These are phyloP conservation scores for Euborellia annulipes DNA, from an alignment of 1,140 invertebrate species.

Conservation along the genomic window DNA sequence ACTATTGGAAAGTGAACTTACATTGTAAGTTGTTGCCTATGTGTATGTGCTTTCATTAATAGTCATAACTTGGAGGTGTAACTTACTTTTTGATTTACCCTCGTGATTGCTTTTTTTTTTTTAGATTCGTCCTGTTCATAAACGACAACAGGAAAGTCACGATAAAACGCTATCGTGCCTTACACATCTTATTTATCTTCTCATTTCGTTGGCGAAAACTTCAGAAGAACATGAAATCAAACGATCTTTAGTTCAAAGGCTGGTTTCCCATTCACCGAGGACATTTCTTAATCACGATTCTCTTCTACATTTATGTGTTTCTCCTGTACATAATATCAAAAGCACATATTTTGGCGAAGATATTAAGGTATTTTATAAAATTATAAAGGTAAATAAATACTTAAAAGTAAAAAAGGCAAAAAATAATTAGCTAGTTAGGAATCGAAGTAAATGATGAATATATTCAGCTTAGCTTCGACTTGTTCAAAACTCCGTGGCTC, in stretches of 20 bases:
- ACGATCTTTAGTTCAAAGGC: slow-evolving; percentile 28
- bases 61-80: too few species aligned
- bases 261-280: slow-evolving; percentile 29
- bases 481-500: too few species aligned
- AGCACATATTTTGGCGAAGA: slow-evolving; percentile 63
- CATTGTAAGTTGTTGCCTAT: too few species aligned
- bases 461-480: too few species aligned
- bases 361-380: slow-evolving; percentile 40
- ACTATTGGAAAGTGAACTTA: too few species aligned
- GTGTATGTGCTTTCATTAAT: too few species aligned
- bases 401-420: too few species aligned
- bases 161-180: slow-evolving; percentile 63
- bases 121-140: slow-evolving; percentile 49
- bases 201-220: slow-evolving; percentile 42
- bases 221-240: slow-evolving; percentile 29
- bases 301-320: slow-evolving; percentile 64
- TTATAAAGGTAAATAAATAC: too few species aligned
- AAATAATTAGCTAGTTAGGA: too few species aligned
- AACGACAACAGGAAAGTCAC: slow-evolving; percentile 64
- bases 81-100: too few species aligned
- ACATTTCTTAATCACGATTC: slow-evolving; percentile 45
- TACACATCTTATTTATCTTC: slow-evolving; percentile 63
- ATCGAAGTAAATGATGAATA: too few species aligned
- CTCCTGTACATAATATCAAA: slow-evolving; percentile 59
- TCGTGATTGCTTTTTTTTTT: slow-evolving; percentile 12